These are phyloP conservation scores for Apamea epomidion DNA, from an alignment of 2,888 invertebrate species.

Conservation along the genomic window DNA sequence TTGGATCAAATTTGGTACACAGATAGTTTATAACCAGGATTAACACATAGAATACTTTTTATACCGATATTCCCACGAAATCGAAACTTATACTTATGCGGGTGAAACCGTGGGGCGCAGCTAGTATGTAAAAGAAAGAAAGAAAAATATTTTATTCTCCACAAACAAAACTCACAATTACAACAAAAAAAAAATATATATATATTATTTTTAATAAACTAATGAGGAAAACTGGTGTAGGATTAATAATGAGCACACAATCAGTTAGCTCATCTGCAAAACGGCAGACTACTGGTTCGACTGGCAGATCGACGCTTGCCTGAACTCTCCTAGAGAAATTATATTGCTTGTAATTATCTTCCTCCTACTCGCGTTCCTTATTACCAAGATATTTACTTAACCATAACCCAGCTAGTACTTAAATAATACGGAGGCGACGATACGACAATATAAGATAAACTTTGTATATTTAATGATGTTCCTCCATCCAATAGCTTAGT, in stretches of 20 bases:
- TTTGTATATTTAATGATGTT: not conserved
- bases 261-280: not conserved
- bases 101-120: no score
- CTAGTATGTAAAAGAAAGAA: not conserved
- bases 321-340: slow-evolving; percentile 23
- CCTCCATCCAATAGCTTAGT: not conserved
- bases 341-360: slow-evolving; percentile 18
- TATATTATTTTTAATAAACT: not conserved
- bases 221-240: not conserved
- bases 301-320: not conserved
- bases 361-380: not conserved
- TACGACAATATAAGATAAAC: not conserved
- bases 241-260: slow-evolving; percentile 7
- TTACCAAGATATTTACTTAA: not conserved
- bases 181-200: no score
- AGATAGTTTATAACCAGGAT: no score
- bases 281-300: slow-evolving; percentile 25
- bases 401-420: not conserved
- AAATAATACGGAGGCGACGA: not conserved
- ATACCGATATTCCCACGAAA: no score
- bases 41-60: no score
- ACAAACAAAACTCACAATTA: no score
- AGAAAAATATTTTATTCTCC: no score
- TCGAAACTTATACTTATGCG: no score
- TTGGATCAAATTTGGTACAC: no score